Evolutionary conservation across 2,797 vertebrate genomes (phyloP).

Genomic region (Spinus pinus): DNA sequence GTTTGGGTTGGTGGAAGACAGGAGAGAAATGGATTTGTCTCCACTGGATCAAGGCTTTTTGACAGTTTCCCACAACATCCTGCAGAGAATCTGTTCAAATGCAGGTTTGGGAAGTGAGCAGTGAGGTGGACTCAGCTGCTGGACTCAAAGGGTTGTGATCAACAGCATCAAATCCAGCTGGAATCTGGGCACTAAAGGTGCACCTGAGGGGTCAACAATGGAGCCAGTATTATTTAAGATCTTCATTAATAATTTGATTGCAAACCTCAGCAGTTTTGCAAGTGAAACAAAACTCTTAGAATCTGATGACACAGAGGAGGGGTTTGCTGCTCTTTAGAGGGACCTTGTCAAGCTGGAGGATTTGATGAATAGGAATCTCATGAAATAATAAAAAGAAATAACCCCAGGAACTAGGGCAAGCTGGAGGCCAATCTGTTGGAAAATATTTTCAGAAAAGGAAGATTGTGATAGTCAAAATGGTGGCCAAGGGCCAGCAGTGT

Average conservation of each 20-base stretch:
- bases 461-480: neutral
- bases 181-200: neutral
- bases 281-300: neutral
- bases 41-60: neutral
- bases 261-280: neutral
- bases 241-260: neutral
- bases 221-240: neutral
- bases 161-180: neutral
- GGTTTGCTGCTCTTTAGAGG: neutral
- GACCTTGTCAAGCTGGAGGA: neutral
- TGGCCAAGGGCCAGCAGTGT: neutral
- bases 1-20: neutral
- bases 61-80: neutral
- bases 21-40: neutral
- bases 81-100: neutral
- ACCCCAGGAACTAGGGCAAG: neutral
- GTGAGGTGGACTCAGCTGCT: neutral
- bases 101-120: neutral
- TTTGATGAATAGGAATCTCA: neutral
- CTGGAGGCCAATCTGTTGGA: neutral
- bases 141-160: neutral
- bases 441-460: neutral
- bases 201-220: neutral
- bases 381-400: neutral
- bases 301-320: neutral